These are phyloP conservation scores for Gymnothorax reevesii DNA, from an alignment of 2,797 vertebrate genomes.

Conservation along the genomic window DNA sequence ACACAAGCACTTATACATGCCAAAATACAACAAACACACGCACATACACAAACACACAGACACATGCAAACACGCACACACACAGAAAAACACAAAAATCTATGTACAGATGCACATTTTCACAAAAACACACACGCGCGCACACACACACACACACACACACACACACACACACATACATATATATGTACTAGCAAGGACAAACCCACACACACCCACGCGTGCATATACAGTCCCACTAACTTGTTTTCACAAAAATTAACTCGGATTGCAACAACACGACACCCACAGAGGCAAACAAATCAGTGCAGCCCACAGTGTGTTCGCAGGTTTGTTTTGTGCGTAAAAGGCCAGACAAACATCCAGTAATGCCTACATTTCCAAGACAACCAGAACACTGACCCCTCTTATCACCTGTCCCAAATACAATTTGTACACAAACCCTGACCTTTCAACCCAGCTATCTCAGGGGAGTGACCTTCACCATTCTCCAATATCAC, in stretches of 20 bases:
- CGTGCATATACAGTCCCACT: too few species aligned
- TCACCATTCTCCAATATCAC: background rate
- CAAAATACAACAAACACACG: too few species aligned
- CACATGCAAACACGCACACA: too few species aligned
- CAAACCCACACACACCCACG: background rate
- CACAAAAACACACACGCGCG: background rate
- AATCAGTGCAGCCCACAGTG: background rate
- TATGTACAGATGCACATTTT: background rate
- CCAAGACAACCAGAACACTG: constrained; percentile 55
- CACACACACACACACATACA: background rate
- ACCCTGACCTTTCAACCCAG: background rate
- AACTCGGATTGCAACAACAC: background rate
- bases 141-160: background rate
- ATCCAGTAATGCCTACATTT: constrained; percentile 42
- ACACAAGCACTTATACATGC: background rate
- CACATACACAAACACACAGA: background rate
- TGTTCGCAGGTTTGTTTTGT: background rate
- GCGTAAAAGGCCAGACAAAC: constrained; percentile 39
- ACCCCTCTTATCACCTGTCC: constrained; percentile 66
- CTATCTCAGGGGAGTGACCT: constrained; percentile 20
- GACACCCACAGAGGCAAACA: background rate
- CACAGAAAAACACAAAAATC: background rate
- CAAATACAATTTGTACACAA: constrained; percentile 43
- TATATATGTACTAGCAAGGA: background rate
- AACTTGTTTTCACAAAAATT: background rate